These are phyloP conservation scores for Bilobella aurantiaca DNA, from an alignment of 1,140 invertebrate genomes.

Conservation along the genomic window DNA sequence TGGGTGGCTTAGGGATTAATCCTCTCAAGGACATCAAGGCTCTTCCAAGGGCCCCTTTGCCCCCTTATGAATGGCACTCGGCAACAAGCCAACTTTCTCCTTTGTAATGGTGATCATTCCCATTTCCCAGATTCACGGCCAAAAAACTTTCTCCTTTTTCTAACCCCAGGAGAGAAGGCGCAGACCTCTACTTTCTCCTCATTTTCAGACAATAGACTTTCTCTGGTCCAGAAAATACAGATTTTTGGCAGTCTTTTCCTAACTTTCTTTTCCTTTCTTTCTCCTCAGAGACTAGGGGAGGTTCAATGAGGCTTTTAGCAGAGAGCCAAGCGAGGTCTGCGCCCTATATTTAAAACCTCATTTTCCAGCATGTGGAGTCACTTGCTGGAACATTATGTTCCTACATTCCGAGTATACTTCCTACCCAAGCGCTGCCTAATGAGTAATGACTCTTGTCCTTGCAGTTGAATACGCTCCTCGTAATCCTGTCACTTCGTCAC, in stretches of 20 bases:
- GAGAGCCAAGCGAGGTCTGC: not conserved
- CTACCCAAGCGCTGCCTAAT: too few relatives aligned
- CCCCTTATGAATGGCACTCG: not conserved
- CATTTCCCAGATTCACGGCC: not conserved
- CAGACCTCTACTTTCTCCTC: not conserved
- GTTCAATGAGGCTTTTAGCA: not conserved
- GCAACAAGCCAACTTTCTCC: not conserved
- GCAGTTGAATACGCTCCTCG: constrained; percentile 43
- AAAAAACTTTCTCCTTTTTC: not conserved
- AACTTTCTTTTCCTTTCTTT: not conserved
- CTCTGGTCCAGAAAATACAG: not conserved
- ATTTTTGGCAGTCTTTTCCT: not conserved
- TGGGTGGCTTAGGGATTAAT: not conserved
- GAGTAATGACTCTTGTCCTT: constrained; percentile 14
- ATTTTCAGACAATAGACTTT: not conserved
- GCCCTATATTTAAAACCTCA: not conserved
- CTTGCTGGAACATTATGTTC: not conserved
- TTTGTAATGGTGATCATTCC: not conserved
- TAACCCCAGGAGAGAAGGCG: constrained; percentile 1
- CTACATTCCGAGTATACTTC: not conserved
- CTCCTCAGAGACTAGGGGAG: not conserved
- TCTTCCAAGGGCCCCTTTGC: not conserved
- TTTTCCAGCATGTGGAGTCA: not conserved
- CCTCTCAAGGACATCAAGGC: not conserved
- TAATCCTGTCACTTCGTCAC: constrained; percentile 39